A percentile compares a stretch with the other conserved stretches of the same genome.
Evolutionary conservation across 1,140 invertebrate species (phyloP).

Genomic region (Anastrepha ludens): DNA sequence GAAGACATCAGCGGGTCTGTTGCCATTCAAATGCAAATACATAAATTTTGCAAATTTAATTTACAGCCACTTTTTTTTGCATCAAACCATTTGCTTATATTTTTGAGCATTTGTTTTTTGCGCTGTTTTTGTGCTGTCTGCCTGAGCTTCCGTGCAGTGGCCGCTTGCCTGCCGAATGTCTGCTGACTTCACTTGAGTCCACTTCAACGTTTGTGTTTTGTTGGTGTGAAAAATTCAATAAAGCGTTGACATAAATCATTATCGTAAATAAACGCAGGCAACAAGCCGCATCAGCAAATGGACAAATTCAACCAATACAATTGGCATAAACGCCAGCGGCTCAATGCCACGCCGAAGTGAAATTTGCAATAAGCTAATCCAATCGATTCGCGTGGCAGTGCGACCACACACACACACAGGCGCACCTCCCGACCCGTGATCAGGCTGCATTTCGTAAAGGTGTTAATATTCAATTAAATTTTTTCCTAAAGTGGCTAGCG

Average conservation of each 20-base stretch:
- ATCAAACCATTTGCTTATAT: neutral
- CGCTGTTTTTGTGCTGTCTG: neutral
- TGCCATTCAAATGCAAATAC: conserved; percentile 51
- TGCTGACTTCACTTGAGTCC: neutral
- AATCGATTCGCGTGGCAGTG: conserved; percentile 37
- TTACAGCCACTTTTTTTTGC: conserved; percentile 44
- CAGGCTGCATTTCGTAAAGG: conserved; percentile 6
- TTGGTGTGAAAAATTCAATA: conserved; percentile 54
- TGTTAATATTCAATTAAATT: conserved; percentile 56
- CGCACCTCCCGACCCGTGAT: neutral
- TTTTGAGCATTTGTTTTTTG: neutral
- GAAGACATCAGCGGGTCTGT: conserved; percentile 41
- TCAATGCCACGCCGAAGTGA: neutral
- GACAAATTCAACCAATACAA: conserved; percentile 21
- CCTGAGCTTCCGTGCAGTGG: neutral
- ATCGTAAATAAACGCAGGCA: conserved; percentile 45
- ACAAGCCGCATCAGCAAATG: neutral
- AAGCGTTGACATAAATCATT: conserved; percentile 55
- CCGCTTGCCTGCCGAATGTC: neutral
- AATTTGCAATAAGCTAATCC: conserved; percentile 51
- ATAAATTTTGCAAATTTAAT: conserved; percentile 48
- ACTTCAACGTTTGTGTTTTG: neutral
- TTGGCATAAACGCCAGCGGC: conserved; percentile 45
- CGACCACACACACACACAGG: conserved; percentile 13
- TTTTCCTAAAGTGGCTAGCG: conserved; percentile 33